Evolutionary conservation across 1,140 invertebrate genomes (phyloP), one percentile per base, ranked within the genome.

Genomic region (Muscidifurax raptorellus): DNA sequence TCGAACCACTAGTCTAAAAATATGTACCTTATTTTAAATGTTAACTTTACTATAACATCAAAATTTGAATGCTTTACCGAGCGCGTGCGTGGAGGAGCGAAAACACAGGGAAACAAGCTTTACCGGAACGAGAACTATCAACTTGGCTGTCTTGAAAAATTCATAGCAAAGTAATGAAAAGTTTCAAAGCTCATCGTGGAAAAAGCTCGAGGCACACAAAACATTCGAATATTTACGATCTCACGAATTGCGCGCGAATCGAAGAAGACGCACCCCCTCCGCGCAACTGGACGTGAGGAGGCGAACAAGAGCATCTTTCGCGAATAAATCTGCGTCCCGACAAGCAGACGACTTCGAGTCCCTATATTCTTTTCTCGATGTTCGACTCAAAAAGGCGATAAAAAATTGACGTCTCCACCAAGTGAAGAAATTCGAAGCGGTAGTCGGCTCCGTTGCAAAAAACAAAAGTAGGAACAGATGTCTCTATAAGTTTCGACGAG

Each of bases 321-420:
- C 47, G 52, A 32, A 78, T 78, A 78, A 78, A 78, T 78, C 76
- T 30, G 52, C 18, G 52, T 66, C 22, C 6, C 40, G 40, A 47
- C 74, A 76, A 76, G 32, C 71, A 74, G 71, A 74, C 25, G 44
- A 9, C 27, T 25, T 12, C 10, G 32, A 22, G 71, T 40, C 9
- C 22, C 15, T 22, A 74, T 40, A 6, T n/a, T n/a, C 30, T 28
- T n/a, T 18, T 32, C 27, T 27, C 67, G 25, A 69, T 30, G 25
- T 27, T 28, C 67, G 25, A 69, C 52, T 59, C 15, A 78, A 64
- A 59, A 22, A 78, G 30, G 32, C 30, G 27, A 78, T 78, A 78
- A 78, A 78, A 78, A 78, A 78, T 78, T 59, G 76, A 78, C 76
- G 18, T 78, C 74, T 76, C 36, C 36, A 2, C 52, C 74, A 32